These are phyloP conservation scores for Hylomyscus alleni DNA, from an alignment of 2,797 vertebrate species.

Conservation along the genomic window DNA sequence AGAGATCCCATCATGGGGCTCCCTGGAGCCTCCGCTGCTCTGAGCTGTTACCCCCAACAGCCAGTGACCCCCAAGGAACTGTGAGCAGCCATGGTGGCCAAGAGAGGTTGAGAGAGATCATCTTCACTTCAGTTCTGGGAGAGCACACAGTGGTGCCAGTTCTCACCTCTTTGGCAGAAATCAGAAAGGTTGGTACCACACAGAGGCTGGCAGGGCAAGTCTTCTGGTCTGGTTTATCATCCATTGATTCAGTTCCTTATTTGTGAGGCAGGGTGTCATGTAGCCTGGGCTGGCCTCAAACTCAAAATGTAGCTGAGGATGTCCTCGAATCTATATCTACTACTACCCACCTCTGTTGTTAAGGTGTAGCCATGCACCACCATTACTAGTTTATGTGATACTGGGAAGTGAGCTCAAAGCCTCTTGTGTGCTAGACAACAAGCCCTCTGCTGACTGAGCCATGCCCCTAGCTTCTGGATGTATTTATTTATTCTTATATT, in stretches of 20 bases:
- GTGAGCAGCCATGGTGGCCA: neutral
- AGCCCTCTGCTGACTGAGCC: neutral
- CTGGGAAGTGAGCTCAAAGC: neutral
- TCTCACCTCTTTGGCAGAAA: slow-evolving; percentile 40
- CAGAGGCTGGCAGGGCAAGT: slow-evolving; percentile 14
- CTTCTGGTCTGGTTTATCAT: slow-evolving; percentile 58
- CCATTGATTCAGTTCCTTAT: neutral
- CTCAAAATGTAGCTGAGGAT: neutral
- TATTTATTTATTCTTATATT: neutral
- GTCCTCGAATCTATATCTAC: neutral
- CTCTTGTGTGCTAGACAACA: neutral
- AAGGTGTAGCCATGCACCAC: neutral
- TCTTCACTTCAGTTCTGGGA: neutral
- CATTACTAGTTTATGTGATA: neutral
- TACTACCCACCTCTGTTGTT: neutral
- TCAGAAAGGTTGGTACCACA: slow-evolving; percentile 5
- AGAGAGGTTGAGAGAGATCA: neutral
- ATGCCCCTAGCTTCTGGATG: neutral
- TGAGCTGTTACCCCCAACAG: neutral
- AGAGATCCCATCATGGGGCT: neutral
- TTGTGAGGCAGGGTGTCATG: neutral
- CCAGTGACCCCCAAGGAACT: neutral
- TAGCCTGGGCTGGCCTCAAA: neutral
- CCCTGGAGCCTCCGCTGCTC: neutral
- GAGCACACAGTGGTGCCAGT: neutral